Evolutionary conservation across 2,888 invertebrate species (phyloP).

Genomic region (Torymus texanus): DNA sequence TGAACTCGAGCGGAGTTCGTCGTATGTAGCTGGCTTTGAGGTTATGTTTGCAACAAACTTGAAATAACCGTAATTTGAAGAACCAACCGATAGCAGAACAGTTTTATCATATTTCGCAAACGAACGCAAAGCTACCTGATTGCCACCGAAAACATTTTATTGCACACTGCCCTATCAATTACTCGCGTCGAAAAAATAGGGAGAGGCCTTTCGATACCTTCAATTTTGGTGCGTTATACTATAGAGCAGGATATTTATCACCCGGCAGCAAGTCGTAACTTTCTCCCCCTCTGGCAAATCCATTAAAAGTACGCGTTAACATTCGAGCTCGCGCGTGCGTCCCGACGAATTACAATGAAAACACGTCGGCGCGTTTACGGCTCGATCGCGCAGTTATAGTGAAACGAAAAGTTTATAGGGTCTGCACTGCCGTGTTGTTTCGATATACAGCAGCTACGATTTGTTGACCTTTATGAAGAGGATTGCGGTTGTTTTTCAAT

Average conservation of each 20-base stretch:
- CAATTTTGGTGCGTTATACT: conserved; percentile 34
- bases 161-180: conserved; percentile 39
- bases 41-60: no score
- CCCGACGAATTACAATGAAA: conserved; percentile 44
- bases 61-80: no score
- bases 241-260: conserved; percentile 54
- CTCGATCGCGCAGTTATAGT: no score
- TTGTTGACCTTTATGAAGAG: no score
- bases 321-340: conserved; percentile 16
- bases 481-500: no score
- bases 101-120: neutral
- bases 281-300: conserved; percentile 32
- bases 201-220: conserved; percentile 21
- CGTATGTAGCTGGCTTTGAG: no score
- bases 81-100: no score
- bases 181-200: conserved; percentile 34
- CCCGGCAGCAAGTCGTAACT: conserved; percentile 48
- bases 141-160: conserved; percentile 26
- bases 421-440: no score
- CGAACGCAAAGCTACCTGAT: conserved; percentile 29
- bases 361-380: neutral
- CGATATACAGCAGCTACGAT: no score
- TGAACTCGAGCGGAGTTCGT: no score
- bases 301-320: conserved; percentile 52
- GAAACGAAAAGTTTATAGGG: no score